Evolutionary conservation across 1,140 invertebrate species (phyloP).

Genomic region (Tetramorium alpestre): DNA sequence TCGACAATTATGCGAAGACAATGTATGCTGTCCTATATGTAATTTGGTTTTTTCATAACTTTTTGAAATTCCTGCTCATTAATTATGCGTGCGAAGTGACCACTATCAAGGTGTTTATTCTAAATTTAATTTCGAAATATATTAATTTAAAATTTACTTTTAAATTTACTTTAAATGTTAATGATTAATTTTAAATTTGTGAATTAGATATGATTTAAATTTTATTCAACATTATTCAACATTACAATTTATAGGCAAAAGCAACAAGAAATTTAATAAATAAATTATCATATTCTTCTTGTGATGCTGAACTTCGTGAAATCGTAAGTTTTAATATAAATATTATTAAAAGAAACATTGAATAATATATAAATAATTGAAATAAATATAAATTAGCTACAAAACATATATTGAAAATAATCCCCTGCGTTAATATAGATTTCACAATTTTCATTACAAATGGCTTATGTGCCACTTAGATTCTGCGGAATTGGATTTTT

Average conservation of each 20-base stretch:
- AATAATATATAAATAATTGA: background rate
- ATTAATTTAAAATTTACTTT: background rate
- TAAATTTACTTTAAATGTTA: background rate
- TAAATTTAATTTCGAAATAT: background rate
- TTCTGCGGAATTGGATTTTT: slow-evolving; percentile 30
- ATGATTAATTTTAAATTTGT: background rate
- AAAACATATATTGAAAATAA: background rate
- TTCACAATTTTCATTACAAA: slow-evolving; percentile 13
- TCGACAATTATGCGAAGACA: background rate
- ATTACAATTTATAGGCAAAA: background rate
- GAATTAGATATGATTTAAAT: background rate
- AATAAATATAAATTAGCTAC: background rate
- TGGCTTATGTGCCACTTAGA: background rate
- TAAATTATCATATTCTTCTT: background rate
- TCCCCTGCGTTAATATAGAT: background rate
- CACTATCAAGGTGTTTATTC: background rate
- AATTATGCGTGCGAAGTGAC: slow-evolving; percentile 6
- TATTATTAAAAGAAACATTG: background rate
- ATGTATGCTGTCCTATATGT: background rate
- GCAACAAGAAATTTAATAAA: background rate
- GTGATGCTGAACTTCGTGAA: background rate
- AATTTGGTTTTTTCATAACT: background rate
- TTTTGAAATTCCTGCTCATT: background rate
- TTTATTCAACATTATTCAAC: background rate
- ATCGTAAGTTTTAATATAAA: slow-evolving; percentile 18